A percentile compares a stretch with the other conserved stretches of the same genome.
phyloP scores from a whole-genome alignment of 2,888 invertebrate species.

The Saturnia pavonia region DNA sequence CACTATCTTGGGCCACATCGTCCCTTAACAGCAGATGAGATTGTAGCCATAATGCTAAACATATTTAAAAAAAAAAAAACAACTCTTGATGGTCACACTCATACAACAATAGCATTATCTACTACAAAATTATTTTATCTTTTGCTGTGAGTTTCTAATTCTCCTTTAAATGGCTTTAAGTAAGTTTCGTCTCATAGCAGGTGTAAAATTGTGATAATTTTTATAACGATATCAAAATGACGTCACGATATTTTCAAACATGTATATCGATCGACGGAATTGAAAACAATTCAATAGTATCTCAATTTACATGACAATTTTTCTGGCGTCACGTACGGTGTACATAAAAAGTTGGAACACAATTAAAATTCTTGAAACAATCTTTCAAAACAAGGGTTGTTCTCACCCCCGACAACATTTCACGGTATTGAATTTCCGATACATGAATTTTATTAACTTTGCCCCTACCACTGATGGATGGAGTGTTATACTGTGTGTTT shows the following conservation, averaged over 20 bases:
- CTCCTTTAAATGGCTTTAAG: too few species aligned
- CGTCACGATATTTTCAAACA: background rate
- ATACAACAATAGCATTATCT: too few species aligned
- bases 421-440: conserved; percentile 79
- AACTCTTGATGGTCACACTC: too few species aligned
- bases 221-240: background rate
- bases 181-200: too few species aligned
- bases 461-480: conserved; percentile 63
- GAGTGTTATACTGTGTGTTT: conserved; percentile 76
- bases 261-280: background rate
- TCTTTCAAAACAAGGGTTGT: conserved; percentile 63
- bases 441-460: conserved; percentile 82
- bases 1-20: too few species aligned
- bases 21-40: too few species aligned
- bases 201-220: too few species aligned
- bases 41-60: too few species aligned
- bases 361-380: conserved; percentile 43
- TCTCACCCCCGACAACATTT: conserved; percentile 72
- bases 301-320: background rate
- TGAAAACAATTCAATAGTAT: background rate
- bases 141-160: too few species aligned
- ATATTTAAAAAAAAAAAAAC: too few species aligned
- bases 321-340: background rate
- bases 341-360: conserved; percentile 31
- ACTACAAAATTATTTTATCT: too few species aligned